Percentiles rank a stretch among this genome's conserved stretches.
phyloP scores from a whole-genome alignment of 2,888 invertebrate genomes.

The Nomada fucata region DNA sequence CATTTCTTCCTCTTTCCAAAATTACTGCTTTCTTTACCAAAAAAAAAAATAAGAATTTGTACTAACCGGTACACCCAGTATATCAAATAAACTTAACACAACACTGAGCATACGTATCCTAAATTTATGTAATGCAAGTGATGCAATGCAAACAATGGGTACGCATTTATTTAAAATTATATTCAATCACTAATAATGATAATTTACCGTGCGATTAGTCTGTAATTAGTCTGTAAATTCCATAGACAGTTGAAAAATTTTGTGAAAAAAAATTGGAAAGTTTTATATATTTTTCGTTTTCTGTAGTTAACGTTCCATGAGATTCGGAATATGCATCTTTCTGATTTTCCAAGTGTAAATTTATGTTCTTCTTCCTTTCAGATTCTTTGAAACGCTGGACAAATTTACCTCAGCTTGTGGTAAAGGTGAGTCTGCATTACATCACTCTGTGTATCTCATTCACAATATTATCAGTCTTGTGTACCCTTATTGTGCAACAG shows the following conservation, averaged over 20 bases:
- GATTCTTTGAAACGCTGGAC: conserved; percentile 83
- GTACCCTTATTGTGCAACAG: conserved; percentile 3
- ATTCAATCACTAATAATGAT: too few species aligned
- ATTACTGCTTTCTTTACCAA: too few species aligned
- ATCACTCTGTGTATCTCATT: conserved; percentile 16
- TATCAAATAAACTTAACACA: too few species aligned
- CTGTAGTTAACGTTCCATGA: neutral
- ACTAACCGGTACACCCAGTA: too few species aligned
- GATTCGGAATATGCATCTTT: neutral
- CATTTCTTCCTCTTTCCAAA: too few species aligned
- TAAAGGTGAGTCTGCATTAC: conserved; percentile 79
- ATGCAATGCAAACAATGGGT: too few species aligned
- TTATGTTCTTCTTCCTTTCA: conserved; percentile 78
- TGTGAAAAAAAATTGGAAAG: neutral
- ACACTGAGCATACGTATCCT: too few species aligned
- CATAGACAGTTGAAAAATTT: too few species aligned
- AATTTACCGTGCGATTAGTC: too few species aligned
- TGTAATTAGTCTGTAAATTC: too few species aligned
- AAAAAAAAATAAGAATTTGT: too few species aligned
- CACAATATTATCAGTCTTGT: conserved; percentile 12
- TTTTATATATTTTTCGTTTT: neutral
- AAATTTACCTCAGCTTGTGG: conserved; percentile 78
- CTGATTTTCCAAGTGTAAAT: conserved; percentile 22
- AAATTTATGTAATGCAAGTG: neutral
- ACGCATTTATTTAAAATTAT: too few species aligned